Base-by-base conservation (phyloP, 2,113 vertebrate genomes). In the Thunnus thynnus region DNA sequence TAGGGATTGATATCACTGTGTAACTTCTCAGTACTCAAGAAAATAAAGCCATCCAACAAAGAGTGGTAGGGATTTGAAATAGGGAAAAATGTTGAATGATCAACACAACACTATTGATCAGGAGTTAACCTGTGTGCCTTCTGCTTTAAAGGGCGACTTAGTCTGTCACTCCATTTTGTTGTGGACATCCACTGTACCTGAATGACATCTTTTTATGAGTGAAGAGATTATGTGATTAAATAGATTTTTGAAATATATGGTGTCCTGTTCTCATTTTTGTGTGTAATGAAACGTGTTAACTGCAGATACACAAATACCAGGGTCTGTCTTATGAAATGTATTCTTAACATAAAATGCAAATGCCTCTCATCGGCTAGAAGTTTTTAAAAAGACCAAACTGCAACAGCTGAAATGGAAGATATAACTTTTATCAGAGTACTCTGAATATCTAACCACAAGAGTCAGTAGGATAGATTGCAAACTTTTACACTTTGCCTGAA, bases 161-260 rank as follows among this genome's bases (percentile, higher is more conserved):
- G 44, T 66, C 47, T 30, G 27, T 67, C 57, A 11, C 3, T 51
- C 25, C 11, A 16, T 68, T 52, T 63, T 61, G 10, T 65, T 56
- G n/a, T 65, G 11, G 13, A 47, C 25, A 0, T 72, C 16, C 30
- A 27, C 41, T 16, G 7, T 41, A 41, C 36, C 36, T 41, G 25
- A 79, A 56, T 74, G 7, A 60, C 17, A n/a, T 69, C 44, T 70
- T 32, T 16, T 13, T n/a, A 17, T 67, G 32, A 71, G 5, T 60
- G 11, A 68, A 64, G 41, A 50, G 41, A 50, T 58, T 32, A 17
- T 68, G 22, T 25, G 4, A 92, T 63, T 74, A 86, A 92, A 84
- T 13, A 1, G 2, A 51, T 46, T 69, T 86, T 79, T 61, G 3
- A 76, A 73, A 51, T 69, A 7, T 32, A 41, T 57, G 6, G 20